Evolutionary conservation across 2,113 vertebrate genomes (phyloP).

Genomic region (Pleuronectes platessa): DNA sequence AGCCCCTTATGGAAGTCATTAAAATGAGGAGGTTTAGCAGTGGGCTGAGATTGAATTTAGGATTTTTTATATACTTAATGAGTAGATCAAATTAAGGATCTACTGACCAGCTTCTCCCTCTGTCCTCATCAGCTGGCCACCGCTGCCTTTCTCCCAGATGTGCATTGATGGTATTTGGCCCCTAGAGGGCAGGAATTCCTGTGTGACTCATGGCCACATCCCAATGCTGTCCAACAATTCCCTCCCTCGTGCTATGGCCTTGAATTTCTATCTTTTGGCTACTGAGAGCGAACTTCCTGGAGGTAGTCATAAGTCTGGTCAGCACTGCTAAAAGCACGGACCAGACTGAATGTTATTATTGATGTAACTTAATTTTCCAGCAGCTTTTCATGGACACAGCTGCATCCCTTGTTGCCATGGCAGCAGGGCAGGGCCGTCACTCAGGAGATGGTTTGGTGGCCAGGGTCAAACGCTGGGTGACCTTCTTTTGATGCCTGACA

Average conservation of each 20-base stretch:
- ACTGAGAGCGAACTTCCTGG: slow-evolving; percentile 13
- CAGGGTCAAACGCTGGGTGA: slow-evolving; percentile 39
- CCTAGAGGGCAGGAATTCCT: slow-evolving; percentile 60
- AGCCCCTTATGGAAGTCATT: slow-evolving; percentile 18
- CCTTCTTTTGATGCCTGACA: slow-evolving; percentile 41
- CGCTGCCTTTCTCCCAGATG: slow-evolving; percentile 53
- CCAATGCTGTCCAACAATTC: slow-evolving; percentile 7
- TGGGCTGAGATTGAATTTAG: not conserved
- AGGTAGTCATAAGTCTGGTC: slow-evolving; percentile 21
- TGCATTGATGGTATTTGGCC: slow-evolving; percentile 53
- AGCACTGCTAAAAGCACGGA: slow-evolving; percentile 34
- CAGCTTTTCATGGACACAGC: slow-evolving; percentile 54
- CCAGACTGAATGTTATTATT: slow-evolving; percentile 52
- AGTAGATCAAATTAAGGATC: slow-evolving; percentile 18
- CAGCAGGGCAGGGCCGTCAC: slow-evolving; percentile 26
- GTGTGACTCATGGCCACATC: slow-evolving; percentile 17
- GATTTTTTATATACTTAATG: not conserved
- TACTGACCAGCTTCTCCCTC: slow-evolving; percentile 8
- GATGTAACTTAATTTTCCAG: slow-evolving; percentile 48
- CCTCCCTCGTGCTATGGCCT: slow-evolving; percentile 19
- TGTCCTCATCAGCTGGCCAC: slow-evolving; percentile 22
- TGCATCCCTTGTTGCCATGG: slow-evolving; percentile 43
- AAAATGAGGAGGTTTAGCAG: not conserved
- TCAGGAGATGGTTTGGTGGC: slow-evolving; percentile 4
- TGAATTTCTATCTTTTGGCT: slow-evolving; percentile 4